Percentiles rank a stretch among this genome's conserved stretches.
phyloP scores from a whole-genome alignment of 1,140 invertebrate species.

The Pseudomyrmex flavicornis region DNA sequence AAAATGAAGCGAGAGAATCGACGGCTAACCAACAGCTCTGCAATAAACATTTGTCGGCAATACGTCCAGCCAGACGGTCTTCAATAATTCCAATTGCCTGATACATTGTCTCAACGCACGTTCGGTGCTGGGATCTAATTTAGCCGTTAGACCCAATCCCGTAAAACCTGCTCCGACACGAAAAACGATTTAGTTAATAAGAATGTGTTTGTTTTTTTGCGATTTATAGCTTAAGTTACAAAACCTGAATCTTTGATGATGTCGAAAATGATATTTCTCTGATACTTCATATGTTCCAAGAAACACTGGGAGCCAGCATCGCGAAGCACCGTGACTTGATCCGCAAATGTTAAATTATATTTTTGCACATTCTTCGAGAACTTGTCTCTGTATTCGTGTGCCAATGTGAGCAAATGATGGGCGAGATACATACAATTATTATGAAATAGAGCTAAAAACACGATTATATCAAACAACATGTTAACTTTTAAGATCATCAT shows the following conservation, averaged over 20 bases:
- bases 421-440: slow-evolving; percentile 97
- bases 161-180: slow-evolving; percentile 86
- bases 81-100: slow-evolving; percentile 92
- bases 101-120: slow-evolving; percentile 92
- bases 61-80: slow-evolving; percentile 94
- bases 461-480: slow-evolving; percentile 26
- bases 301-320: slow-evolving; percentile 89
- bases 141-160: slow-evolving; percentile 83
- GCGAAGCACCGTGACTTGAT: slow-evolving; percentile 86
- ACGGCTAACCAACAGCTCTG: slow-evolving; percentile 86
- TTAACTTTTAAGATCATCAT: slow-evolving; percentile 8
- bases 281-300: slow-evolving; percentile 89
- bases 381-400: slow-evolving; percentile 86
- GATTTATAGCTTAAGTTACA: slow-evolving; percentile 27
- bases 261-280: slow-evolving; percentile 90
- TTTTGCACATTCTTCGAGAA: slow-evolving; percentile 82
- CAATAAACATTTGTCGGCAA: slow-evolving; percentile 90
- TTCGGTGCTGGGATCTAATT: slow-evolving; percentile 88
- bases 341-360: slow-evolving; percentile 86
- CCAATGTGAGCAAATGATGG: slow-evolving; percentile 89
- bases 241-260: slow-evolving; percentile 90
- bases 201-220: neutral
- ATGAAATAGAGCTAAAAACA: slow-evolving; percentile 92
- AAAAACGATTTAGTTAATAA: neutral
- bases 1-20: neutral